Conservation (phyloP, 1,140 invertebrate genomes). For the Lithobius niger region DNA sequence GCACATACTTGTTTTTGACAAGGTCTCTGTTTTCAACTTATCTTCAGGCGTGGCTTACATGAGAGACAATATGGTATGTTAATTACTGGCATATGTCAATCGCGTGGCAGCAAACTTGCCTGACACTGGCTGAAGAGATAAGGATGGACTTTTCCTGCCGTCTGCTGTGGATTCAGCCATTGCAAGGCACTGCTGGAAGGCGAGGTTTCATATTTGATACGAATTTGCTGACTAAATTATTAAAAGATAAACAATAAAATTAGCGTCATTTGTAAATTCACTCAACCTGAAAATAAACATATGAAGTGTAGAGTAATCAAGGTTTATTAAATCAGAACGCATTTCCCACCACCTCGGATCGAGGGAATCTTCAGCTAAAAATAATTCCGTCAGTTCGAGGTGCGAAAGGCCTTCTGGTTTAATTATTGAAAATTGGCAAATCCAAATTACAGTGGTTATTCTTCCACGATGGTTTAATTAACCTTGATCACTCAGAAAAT, state of each 20-base stretch:
- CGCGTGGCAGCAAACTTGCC: too few species aligned
- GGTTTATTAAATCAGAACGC: slow-evolving; percentile 5
- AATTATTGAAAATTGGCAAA: too few species aligned
- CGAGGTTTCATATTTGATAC: slow-evolving; percentile 59
- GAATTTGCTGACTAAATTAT: slow-evolving; percentile 44
- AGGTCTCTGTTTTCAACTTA: too few species aligned
- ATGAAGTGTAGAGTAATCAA: slow-evolving; percentile 8
- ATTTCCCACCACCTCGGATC: slow-evolving; percentile 5
- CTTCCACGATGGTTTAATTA: too few species aligned
- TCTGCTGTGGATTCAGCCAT: slow-evolving; percentile 77
- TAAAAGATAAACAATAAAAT: slow-evolving; percentile 13
- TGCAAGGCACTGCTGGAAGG: slow-evolving; percentile 64
- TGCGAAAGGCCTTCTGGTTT: slow-evolving; percentile 50
- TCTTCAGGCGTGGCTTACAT: too few species aligned
- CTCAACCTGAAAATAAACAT: slow-evolving; percentile 6
- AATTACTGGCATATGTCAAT: too few species aligned
- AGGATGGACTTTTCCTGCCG: slow-evolving; percentile 69
- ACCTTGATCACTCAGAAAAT: too few species aligned
- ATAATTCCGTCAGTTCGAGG: slow-evolving; percentile 57
- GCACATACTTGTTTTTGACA: too few species aligned
- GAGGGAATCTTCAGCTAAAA: slow-evolving; percentile 37
- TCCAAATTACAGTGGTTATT: too few species aligned
- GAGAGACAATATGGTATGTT: too few species aligned
- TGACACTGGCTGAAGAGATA: slow-evolving; percentile 89
- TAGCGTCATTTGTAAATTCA: slow-evolving; percentile 1